A percentile compares a stretch with the other conserved stretches of the same genome.
These are phyloP conservation scores for Volucella zonaria DNA, from an alignment of 2,888 invertebrate species.

Conservation along the genomic window DNA sequence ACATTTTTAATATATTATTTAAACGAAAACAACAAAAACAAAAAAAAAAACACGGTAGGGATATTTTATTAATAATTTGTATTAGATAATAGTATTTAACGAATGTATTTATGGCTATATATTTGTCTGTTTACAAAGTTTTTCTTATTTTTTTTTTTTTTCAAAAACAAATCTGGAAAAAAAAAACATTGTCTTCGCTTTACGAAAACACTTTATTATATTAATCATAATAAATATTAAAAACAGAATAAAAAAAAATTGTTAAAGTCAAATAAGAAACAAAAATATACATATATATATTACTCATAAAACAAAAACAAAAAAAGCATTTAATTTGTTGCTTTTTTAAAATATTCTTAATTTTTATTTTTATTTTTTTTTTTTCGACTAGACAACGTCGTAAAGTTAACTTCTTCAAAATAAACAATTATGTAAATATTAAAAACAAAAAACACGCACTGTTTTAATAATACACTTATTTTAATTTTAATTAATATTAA, in stretches of 20 bases:
- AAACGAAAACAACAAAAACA: conserved; percentile 21
- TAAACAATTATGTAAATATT: conserved; percentile 42
- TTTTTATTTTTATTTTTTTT: conserved; percentile 13
- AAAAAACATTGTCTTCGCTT: conserved; percentile 6
- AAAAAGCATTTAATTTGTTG: background rate
- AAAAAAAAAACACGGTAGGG: background rate
- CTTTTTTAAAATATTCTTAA: background rate
- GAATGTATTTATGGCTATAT: conserved; percentile 40
- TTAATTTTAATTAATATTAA: background rate
- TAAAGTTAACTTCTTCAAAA: conserved; percentile 7
- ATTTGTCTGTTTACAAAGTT: conserved; percentile 26
- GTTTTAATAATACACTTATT: conserved; percentile 36
- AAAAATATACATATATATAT: background rate
- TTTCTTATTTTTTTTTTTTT: too few species aligned
- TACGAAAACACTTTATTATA: conserved; percentile 10
- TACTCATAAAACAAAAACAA: background rate
- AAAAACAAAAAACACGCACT: conserved; percentile 34
- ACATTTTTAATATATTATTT: conserved; percentile 62
- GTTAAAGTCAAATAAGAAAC: conserved; percentile 7
- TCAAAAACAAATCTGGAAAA: background rate
- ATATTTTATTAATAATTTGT: conserved; percentile 7
- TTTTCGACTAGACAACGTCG: background rate
- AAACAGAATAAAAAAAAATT: background rate
- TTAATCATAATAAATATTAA: background rate
- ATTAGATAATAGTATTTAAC: conserved; percentile 38